Evolutionary conservation across 2,113 vertebrate genomes (phyloP).

Genomic region (Cyphomyrus plagiostoma): DNA sequence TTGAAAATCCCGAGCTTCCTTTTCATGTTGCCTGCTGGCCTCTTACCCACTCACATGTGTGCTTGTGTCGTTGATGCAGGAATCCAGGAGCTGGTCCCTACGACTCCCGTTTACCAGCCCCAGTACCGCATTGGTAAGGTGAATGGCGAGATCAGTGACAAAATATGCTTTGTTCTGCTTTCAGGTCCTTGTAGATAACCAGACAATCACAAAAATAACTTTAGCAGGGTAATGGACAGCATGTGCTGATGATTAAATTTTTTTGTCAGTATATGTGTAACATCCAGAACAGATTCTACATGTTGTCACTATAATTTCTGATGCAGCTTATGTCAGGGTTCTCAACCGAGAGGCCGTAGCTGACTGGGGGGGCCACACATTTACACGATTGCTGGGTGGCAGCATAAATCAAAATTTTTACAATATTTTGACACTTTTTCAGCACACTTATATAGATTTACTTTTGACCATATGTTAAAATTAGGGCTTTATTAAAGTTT

Average conservation of each 20-base stretch:
- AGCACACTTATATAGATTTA: background rate
- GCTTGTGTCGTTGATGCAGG: conserved; percentile 45
- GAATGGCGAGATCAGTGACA: background rate
- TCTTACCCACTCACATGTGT: conserved; percentile 25
- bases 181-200: background rate
- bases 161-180: background rate
- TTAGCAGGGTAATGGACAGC: background rate
- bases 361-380: background rate
- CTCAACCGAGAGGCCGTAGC: background rate
- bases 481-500: background rate
- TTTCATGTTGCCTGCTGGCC: background rate
- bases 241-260: background rate
- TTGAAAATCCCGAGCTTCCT: conserved; percentile 24
- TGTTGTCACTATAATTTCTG: background rate
- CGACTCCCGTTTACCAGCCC: conserved; percentile 59
- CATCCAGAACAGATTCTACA: background rate
- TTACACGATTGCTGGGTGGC: background rate
- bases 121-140: conserved; percentile 65
- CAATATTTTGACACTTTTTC: background rate
- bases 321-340: background rate
- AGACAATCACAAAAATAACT: background rate
- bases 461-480: background rate
- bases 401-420: background rate
- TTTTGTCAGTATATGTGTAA: background rate
- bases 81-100: conserved; percentile 55